Evolutionary conservation across 2,113 vertebrate genomes (phyloP), one percentile per base, ranked within the genome.

Genomic region (Hypomesus transpacificus): DNA sequence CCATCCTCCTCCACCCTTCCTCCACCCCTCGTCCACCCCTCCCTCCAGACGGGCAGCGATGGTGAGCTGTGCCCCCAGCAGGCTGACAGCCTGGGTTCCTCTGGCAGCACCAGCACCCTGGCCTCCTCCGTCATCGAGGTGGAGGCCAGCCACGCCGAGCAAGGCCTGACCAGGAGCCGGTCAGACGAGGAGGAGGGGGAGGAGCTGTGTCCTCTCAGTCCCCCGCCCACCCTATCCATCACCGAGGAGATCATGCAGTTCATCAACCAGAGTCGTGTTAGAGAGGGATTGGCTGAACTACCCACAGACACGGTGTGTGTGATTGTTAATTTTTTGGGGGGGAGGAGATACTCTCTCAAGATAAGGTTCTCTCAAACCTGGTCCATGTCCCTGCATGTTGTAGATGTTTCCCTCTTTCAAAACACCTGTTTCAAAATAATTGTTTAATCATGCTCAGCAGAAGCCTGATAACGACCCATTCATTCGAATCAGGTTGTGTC

Each of bases 231-330:
- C 1, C 83, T 94, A 16, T 95, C 95, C 46, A 96, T 95, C 84
- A 94, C 94, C 0, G 94, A 95, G 46, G 94, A 95, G 82, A 95
- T 95, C 76, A 87, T 95, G 85, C 92, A 95, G 78, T 87, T 95
- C 64, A 91, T 95, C 67, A 95, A 88, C 83, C 92, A 94, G 85
- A 92, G 93, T 69, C 80, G 91, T 70, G 89, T 89, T 7, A 80
- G 85, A 21, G 88, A 91, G 13, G 87, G 84, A 1, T 76, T 80
- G 68, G 51, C 75, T 9, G 68, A 72, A 34, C 65, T 77, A 39
- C 63, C 61, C n/a, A 31, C 64, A 50, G 73, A 76, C 31, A 34
- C 54, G 71, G 85, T 87, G 74, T 16, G 31, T 17, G 9, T 39
- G 16, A 31, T 24, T 24, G 24, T 24, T 24, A 1, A 24, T 24